phyloP scores from a whole-genome alignment of 2,888 invertebrate species.

The Caenorhabditis sp. region DNA sequence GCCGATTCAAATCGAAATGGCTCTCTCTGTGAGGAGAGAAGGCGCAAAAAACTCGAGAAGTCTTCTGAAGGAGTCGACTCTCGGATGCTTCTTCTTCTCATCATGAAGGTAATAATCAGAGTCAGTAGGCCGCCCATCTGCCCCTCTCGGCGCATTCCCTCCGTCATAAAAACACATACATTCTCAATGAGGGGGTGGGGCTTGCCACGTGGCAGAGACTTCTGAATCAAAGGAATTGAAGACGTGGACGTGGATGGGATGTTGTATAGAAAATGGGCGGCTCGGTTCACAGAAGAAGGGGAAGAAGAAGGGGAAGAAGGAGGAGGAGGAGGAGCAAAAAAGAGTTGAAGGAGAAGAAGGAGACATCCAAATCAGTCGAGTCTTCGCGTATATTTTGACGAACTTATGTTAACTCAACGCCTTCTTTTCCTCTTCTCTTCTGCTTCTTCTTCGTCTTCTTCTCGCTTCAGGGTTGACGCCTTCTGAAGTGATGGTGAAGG shows the following conservation, averaged over 20 bases:
- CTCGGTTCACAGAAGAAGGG: too few relatives aligned
- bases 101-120: constrained; percentile 28
- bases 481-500: constrained; percentile 38
- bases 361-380: constrained; percentile 62
- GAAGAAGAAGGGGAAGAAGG: constrained; percentile 45
- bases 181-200: constrained; percentile 12
- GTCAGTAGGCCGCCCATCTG: too few relatives aligned
- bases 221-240: background rate
- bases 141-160: too few relatives aligned
- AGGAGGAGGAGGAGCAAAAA: constrained; percentile 29
- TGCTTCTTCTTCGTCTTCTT: constrained; percentile 35
- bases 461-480: constrained; percentile 22
- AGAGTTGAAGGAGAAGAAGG: constrained; percentile 22
- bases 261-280: constrained; percentile 35
- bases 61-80: too few relatives aligned
- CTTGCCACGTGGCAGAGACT: constrained; percentile 3
- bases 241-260: too few relatives aligned
- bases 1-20: too few relatives aligned
- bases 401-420: constrained; percentile 65
- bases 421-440: constrained; percentile 51
- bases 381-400: constrained; percentile 57
- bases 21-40: too few relatives aligned
- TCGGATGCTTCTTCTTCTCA: background rate
- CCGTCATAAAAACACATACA: constrained; percentile 7
- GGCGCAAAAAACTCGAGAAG: too few relatives aligned